phyloP scores from a whole-genome alignment of 2,113 vertebrate species.

The Hystrix brachyura region DNA sequence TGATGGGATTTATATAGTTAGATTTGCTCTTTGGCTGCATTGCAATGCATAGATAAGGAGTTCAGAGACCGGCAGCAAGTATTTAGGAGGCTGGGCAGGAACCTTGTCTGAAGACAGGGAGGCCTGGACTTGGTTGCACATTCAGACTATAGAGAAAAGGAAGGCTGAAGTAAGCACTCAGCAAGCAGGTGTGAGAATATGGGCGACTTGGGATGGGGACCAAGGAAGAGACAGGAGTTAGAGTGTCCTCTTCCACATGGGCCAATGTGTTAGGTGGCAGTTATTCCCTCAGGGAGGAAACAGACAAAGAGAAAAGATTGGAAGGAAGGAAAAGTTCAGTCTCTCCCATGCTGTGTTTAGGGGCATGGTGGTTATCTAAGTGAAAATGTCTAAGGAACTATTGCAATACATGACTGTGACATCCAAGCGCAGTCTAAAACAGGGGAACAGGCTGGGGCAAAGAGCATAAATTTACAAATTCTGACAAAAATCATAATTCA shows the following conservation, averaged over 20 bases:
- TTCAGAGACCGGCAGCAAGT: neutral
- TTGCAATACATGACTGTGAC: neutral
- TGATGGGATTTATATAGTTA: neutral
- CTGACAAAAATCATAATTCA: neutral
- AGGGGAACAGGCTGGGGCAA: neutral
- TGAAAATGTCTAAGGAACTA: neutral
- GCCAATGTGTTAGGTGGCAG: neutral
- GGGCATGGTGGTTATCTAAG: neutral
- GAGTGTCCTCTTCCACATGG: fast-evolving
- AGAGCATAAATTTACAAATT: too few relatives aligned
- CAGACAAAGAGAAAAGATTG: neutral
- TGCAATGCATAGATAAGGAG: neutral
- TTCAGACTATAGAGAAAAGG: neutral
- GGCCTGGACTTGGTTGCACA: neutral
- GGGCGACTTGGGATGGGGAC: neutral
- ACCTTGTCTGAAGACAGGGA: neutral
- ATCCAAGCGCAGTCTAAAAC: neutral
- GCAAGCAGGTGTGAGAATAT: neutral
- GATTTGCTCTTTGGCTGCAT: neutral
- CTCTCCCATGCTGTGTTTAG: neutral
- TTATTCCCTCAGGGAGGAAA: neutral
- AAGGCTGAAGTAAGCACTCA: neutral
- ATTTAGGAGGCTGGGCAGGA: neutral
- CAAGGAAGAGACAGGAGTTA: neutral
- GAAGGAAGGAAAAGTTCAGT: neutral